Base-by-base conservation (phyloP, 2,888 invertebrate species). In the Drosophila kokeensis region DNA sequence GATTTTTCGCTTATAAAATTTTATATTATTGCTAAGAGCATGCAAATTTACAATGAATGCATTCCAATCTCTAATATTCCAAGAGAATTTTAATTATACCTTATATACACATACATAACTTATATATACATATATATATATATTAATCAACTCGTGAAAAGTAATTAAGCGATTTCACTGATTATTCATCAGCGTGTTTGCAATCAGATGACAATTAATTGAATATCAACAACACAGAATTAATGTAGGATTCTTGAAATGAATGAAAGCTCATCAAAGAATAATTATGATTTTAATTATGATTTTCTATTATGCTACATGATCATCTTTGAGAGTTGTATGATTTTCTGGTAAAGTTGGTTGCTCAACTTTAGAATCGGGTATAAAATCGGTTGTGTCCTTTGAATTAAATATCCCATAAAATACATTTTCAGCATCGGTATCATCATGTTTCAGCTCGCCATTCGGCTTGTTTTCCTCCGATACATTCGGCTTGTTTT, bases 171-270 rank as follows among this genome's bases (percentile, higher is more conserved):
- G 8, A 53, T 32, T 38, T 3, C 10, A 53, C 1, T 42, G 21
- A 45, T 50, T 45, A 48, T 32, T 77, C 61, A 70, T 50, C 6
- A 13, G 34, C 21, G 3, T 21, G 21, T 29, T 30, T 69, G 18
- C 36, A 52, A 32, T 36, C 30, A 15, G 3, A 50, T 68, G 54
- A 55, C 45, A 32, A 50, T 52, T 58, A 11, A 2, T 15, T 2
- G 1, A 4, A 32, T 32, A 24, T n/a, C 32, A 27, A 32, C 10
- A 4, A 15, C n/a, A 24, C 18, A n/a, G 27, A 18, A 36, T 24
- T 24, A 34, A 24, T 18, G 24, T 53, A 3, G 6, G 18, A 34
- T 4, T 27, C 7, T 54, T 18, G 5, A 45, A 24, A 24, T 5
- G 4, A 34, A 34, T 15, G 54, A 24, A 11, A 1, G 6, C 15